phyloP scores from a whole-genome alignment of 1,140 invertebrate species.

The Scaptomyza graminum region DNA sequence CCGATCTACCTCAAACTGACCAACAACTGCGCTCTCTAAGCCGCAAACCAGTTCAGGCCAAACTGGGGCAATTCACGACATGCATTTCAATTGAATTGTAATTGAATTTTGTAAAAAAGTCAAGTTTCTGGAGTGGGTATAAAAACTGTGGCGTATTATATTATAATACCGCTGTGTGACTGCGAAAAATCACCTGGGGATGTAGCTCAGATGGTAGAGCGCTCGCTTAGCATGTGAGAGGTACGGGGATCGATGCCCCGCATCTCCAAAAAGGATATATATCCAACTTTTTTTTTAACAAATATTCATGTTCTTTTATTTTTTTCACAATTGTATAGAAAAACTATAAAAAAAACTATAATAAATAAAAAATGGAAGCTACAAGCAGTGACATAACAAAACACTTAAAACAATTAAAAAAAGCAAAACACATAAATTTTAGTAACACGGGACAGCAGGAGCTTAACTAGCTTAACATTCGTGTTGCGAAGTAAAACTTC shows the following conservation, averaged over 20 bases:
- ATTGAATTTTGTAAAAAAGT: not conserved
- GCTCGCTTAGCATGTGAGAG: slow-evolving; percentile 94
- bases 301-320: slow-evolving; percentile 15
- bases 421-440: slow-evolving; percentile 75
- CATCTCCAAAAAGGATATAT: slow-evolving; percentile 35
- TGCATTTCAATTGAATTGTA: slow-evolving; percentile 50
- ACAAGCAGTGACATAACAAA: slow-evolving; percentile 38
- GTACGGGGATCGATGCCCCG: slow-evolving; percentile 91
- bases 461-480: slow-evolving; percentile 67
- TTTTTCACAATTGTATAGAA: not conserved
- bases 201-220: slow-evolving; percentile 89
- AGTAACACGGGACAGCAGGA: slow-evolving; percentile 33
- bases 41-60: slow-evolving; percentile 61
- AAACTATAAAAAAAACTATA: slow-evolving; percentile 1
- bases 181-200: slow-evolving; percentile 40
- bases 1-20: not conserved
- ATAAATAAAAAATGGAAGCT: not conserved
- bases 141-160: not conserved
- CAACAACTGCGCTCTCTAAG: slow-evolving; percentile 17
- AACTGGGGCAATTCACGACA: slow-evolving; percentile 18
- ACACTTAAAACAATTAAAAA: slow-evolving; percentile 82
- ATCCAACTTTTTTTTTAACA: slow-evolving; percentile 5
- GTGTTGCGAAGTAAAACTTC: slow-evolving; percentile 49
- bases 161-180: slow-evolving; percentile 8
- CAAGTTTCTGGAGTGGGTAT: not conserved